A percentile compares a stretch with the other conserved stretches of the same genome.
phyloP scores from a whole-genome alignment of 2,888 invertebrate species.

The Diarsia mendica region DNA sequence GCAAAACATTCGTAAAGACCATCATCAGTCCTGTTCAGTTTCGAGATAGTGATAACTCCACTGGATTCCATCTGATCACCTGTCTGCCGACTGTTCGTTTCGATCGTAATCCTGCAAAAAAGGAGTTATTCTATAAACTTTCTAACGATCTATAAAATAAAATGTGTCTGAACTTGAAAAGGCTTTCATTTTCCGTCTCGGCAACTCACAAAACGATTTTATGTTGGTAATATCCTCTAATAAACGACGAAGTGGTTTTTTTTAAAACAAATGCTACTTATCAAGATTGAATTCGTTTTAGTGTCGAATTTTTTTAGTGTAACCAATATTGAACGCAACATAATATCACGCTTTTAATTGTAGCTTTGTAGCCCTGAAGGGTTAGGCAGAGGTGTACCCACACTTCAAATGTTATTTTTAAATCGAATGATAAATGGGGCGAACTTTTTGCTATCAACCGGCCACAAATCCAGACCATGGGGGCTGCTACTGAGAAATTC shows the following conservation, averaged over 20 bases:
- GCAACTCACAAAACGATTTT: slow-evolving; percentile 30
- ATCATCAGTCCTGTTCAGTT: slow-evolving; percentile 93
- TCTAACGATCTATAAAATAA: slow-evolving; percentile 25
- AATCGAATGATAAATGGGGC: no score
- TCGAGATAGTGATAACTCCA: slow-evolving; percentile 92
- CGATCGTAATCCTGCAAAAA: slow-evolving; percentile 90
- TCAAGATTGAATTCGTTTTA: background rate
- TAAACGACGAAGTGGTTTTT: slow-evolving; percentile 9
- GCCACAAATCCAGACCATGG: no score
- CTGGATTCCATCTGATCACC: slow-evolving; percentile 88
- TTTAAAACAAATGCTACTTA: background rate
- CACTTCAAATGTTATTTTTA: no score
- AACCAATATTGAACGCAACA: no score
- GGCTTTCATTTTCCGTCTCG: slow-evolving; percentile 27
- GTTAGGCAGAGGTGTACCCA: no score
- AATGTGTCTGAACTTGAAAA: slow-evolving; percentile 37
- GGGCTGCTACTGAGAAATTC: no score
- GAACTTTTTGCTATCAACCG: no score
- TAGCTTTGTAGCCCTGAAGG: no score
- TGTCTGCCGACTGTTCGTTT: slow-evolving; percentile 86
- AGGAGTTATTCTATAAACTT: slow-evolving; percentile 18
- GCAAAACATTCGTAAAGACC: slow-evolving; percentile 97
- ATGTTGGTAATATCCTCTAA: background rate
- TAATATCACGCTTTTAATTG: no score
- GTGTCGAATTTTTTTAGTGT: no score